Evolutionary conservation across 2,113 vertebrate genomes (phyloP), one percentile per base, ranked within the genome.

Genomic region (Cyprinodon tularosa): DNA sequence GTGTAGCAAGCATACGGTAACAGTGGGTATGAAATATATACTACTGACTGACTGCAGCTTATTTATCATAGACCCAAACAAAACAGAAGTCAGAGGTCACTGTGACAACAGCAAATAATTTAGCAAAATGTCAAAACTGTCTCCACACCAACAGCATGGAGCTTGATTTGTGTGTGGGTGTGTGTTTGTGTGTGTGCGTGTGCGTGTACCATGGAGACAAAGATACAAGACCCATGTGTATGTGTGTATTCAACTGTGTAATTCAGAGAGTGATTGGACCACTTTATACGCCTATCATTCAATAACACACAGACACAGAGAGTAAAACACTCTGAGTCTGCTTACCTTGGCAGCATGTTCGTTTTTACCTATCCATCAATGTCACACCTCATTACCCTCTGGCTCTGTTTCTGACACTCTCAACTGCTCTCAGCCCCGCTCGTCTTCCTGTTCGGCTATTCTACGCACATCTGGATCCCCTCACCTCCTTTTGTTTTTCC

Each of bases 341-440:
- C 72, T 85, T 85, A 85, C 71, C 71, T 80, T 68, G 69, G 69
- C 70, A 82, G 82, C 76, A 80, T 71, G 84, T 84, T 85, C 74
- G 78, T 45, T 72, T 86, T 83, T 63, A 71, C 72, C 81, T 74
- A 84, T 85, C 86, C 57, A 79, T 78, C 39, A 12, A 68, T 84
- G 82, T 50, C 82, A 85, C 84, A 88, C 84, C 85, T 83, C 72
- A 86, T 90, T 87, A 82, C 42, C 50, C 77, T 72, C 67, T 3
- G 47, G 65, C 64, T 81, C 53, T 82, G 71, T 78, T 59, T 72
- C 69, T 78, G 71, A 74, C 68, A 67, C 57, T 53, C n/a, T 62
- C 59, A 68, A 48, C 36, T 68, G 67, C 47, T 57, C 50, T 13
- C n/a, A 65, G 38, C 47, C 68, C 71, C 62, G 38, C n/a, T 77